Evolutionary conservation across 2,113 vertebrate genomes (phyloP).

Genomic region (Cryptomyrus ogoouensis): DNA sequence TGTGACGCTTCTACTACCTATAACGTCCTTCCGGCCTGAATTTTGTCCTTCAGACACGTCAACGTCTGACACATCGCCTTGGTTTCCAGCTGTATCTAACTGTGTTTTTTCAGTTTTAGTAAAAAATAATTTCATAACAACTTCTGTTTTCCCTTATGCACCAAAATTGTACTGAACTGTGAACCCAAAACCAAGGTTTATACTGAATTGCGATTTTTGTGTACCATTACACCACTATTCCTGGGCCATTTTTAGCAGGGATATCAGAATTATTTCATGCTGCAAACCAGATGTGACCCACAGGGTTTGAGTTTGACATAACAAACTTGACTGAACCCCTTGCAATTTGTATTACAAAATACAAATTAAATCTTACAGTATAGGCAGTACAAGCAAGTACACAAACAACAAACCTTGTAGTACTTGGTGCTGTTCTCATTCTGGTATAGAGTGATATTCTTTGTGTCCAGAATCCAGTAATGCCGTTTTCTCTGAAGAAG

Average conservation of each 20-base stretch:
- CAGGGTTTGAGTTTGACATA: not conserved
- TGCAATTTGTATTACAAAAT: not conserved
- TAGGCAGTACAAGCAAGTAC: not conserved
- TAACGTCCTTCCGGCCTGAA: no score
- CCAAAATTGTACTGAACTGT: not conserved
- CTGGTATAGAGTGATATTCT: slow-evolving; percentile 60
- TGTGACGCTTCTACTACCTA: no score
- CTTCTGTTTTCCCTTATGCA: not conserved
- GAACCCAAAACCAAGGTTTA: not conserved
- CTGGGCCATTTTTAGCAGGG: not conserved
- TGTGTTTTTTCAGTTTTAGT: not conserved
- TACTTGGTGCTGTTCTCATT: slow-evolving; percentile 59
- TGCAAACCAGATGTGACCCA: not conserved
- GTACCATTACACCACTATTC: not conserved
- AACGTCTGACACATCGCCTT: not conserved
- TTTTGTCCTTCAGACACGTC: not conserved
- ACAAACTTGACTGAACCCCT: no score
- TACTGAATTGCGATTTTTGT: not conserved
- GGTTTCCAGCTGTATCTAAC: not conserved
- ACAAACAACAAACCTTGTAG: slow-evolving; percentile 54
- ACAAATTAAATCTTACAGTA: not conserved
- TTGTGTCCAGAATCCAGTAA: slow-evolving; percentile 64
- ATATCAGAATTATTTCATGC: not conserved
- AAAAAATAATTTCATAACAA: not conserved
- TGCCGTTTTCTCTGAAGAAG: slow-evolving; percentile 60